phyloP scores from a whole-genome alignment of 1,140 invertebrate species.

The Lepidurus arcticus region DNA sequence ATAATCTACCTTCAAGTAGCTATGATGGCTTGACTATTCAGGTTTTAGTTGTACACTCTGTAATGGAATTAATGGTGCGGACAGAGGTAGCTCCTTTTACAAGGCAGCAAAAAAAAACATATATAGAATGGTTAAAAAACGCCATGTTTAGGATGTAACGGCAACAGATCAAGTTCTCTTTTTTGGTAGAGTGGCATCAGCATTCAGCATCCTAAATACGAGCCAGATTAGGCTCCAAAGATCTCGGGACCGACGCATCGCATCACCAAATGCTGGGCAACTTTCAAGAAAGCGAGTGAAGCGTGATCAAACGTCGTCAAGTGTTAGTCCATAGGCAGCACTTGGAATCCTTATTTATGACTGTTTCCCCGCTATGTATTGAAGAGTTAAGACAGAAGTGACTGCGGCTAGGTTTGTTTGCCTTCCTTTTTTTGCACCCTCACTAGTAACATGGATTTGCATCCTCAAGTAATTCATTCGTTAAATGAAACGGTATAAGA shows the following conservation, averaged over 20 bases:
- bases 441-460: neutral
- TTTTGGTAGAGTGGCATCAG: neutral
- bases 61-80: conserved; percentile 5
- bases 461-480: no score
- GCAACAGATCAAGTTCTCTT: conserved; percentile 11
- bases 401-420: neutral
- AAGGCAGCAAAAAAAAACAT: neutral
- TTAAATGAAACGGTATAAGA: no score
- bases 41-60: neutral
- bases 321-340: neutral
- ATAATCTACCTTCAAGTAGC: conserved; percentile 22
- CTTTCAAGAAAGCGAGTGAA: conserved; percentile 1
- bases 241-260: neutral
- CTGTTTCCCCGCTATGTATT: neutral
- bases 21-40: conserved; percentile 4
- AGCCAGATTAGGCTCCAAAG: neutral
- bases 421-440: neutral
- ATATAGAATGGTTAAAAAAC: neutral
- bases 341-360: neutral
- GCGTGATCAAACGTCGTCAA: conserved; percentile 6
- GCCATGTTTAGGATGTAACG: conserved; percentile 4
- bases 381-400: neutral
- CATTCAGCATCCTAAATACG: neutral
- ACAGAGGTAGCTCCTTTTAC: neutral
- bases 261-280: neutral